Base-by-base conservation (phyloP, 2,888 invertebrate genomes). In the Liposcelis brunnea region DNA sequence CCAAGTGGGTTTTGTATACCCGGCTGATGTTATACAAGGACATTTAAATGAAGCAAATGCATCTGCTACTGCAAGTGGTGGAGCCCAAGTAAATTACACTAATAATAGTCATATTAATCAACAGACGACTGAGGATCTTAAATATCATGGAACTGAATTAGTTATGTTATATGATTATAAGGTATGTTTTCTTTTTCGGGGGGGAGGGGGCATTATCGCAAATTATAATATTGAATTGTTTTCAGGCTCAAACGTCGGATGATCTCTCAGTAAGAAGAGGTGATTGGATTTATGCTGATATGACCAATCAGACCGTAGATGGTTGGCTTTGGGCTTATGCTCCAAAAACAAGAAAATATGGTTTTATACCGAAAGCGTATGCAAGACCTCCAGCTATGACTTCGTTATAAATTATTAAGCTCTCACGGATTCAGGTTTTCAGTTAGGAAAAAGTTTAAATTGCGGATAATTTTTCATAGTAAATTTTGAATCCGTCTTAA, bases 291-390 rank as follows among this genome's bases (percentile, higher is more conserved):
- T 93, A 91, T 64, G 91, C 91, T 0, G 91, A 93, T 67, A 71
- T 90, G 43, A 80, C 80, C 55, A 87, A 89, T 68, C 91, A 91
- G 66, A 91, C 89, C 0, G 89, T 86, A 32, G 91, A 89, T 62
- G 93, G 93, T 32, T 91, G 85, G 89, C 67, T 90, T 51, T 93
- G 87, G 91, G 84, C 89, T 0, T 93, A 93, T 67, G 89, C 90
- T 8, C 91, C 90, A 7, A 87, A 87, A 63, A 82, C 85, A 2
- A 70, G 87, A 21, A 84, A 89, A 61, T 91, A 91, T 58, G 94
- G 94, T 31, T 93, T 93, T 64, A 90, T 94, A 52, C 93, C 93
- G 47, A 90, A 90, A 60, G 89, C 90, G 1, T 91, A 91, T 58
- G 91, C 91, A 7, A 70, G 90, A 14, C 87, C 89, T 4, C 90